Percentiles rank a stretch among this genome's conserved stretches.
Conservation (phyloP, 2,113 vertebrate species). For the Tamias sibiricus region DNA sequence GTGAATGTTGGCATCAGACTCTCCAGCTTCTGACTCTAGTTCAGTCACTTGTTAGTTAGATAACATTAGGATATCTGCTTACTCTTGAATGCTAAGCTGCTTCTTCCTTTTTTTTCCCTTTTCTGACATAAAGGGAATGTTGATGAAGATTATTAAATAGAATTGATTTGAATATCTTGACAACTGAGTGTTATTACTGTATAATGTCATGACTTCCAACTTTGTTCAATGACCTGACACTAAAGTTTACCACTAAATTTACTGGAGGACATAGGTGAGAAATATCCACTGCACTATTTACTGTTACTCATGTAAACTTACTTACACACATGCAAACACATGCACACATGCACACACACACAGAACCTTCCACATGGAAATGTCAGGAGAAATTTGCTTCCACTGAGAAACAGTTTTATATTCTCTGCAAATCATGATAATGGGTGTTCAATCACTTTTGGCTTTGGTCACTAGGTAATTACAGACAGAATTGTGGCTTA, state of each 20-base stretch:
- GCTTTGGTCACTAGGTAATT: neutral
- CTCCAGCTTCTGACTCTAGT: neutral
- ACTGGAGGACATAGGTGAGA: neutral
- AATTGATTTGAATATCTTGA: neutral
- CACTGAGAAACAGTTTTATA: neutral
- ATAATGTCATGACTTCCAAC: neutral
- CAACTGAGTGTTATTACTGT: neutral
- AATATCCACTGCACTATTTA: neutral
- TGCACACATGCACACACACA: neutral
- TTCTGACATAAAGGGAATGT: neutral
- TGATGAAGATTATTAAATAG: neutral
- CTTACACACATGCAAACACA: neutral
- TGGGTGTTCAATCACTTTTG: neutral
- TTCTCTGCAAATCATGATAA: neutral
- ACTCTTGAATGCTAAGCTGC: neutral
- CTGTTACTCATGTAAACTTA: neutral
- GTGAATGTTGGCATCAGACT: neutral
- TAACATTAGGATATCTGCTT: neutral
- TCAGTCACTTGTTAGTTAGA: neutral
- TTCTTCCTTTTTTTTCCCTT: neutral
- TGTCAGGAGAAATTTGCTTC: neutral
- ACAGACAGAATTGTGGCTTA: neutral
- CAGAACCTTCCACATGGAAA: neutral
- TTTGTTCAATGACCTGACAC: conserved; percentile 11
- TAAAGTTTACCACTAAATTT: neutral